These are phyloP conservation scores for Myopa tessellatipennis DNA, from an alignment of 2,888 invertebrate species.

Conservation along the genomic window DNA sequence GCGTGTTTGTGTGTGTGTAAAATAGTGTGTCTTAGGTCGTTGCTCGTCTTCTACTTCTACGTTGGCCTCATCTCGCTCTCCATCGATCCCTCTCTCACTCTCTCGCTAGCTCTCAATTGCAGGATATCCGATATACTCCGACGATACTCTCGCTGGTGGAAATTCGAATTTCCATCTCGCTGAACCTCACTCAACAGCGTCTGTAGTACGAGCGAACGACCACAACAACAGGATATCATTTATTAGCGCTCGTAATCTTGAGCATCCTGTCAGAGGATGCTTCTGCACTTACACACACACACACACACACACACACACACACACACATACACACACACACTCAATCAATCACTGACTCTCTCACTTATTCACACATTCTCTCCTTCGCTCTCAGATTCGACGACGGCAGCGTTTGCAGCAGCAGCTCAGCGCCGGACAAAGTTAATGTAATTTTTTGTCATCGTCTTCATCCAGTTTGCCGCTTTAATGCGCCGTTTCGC, in stretches of 20 bases:
- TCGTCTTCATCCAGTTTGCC: not conserved
- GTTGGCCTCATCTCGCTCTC: not conserved
- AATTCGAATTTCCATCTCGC: constrained; percentile 29
- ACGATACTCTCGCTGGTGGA: constrained; percentile 22
- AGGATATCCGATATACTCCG: not conserved
- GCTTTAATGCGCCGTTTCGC: no score
- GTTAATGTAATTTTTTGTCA: constrained; percentile 12
- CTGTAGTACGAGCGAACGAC: not conserved
- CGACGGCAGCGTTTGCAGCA: constrained; percentile 5
- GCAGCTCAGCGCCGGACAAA: not conserved
- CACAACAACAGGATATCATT: constrained; percentile 21
- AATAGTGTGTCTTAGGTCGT: constrained; percentile 35
- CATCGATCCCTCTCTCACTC: not conserved
- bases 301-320: not conserved
- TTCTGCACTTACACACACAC: not conserved
- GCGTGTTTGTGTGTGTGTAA: constrained; percentile 20
- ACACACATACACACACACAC: not conserved
- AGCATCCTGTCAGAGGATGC: not conserved
- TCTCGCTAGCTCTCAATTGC: not conserved
- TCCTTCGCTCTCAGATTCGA: not conserved
- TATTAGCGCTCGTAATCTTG: constrained; percentile 5
- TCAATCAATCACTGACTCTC: not conserved
- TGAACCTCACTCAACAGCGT: not conserved
- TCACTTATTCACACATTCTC: not conserved
- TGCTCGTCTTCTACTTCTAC: constrained; percentile 27